Evolutionary conservation across 2,797 vertebrate genomes (phyloP), one percentile per base, ranked within the genome.

Genomic region (Ctenochaetus hawaiiensis): DNA sequence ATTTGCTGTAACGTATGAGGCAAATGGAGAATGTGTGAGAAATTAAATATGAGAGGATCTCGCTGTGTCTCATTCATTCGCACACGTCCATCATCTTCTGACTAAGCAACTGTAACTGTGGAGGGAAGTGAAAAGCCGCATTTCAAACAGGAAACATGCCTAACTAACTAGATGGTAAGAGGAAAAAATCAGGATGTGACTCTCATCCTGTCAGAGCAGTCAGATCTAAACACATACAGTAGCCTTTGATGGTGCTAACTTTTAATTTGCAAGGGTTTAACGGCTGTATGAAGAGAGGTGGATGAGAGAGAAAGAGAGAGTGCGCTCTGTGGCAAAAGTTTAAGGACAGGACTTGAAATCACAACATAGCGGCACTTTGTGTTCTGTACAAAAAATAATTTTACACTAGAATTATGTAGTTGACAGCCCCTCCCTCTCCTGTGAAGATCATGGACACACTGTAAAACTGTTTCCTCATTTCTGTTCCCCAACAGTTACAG

Each of bases 101-200:
- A 78, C 65, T 52, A 11, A 78, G 72, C 63, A 58, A 51, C 74
- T 72, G 44, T 75, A 56, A 84, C 56, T 52, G 48, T 53, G 18
- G 53, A 71, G 70, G 7, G 71, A 61, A 82, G 56, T 66, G 69
- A 77, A 87, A 84, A 75, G 78, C 69, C 51, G 67, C 77, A 66
- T 80, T 51, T 82, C 43, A 70, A 72, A 82, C 88, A 83, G 92
- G 86, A 91, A 92, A 81, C 56, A 5, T 11, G 67, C 49, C 65
- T 84, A 18, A 20, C 20, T 77, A 57, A 75, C 65, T 82, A 68
- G 75, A 71, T 10, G 41, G 56, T 34, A 10, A 54, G 65, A 82
- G 73, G 78, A 62, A 75, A 72, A 84, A 23, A 39, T 14, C 90
- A 87, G 91, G 91, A 93, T 88, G 71, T 87, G 85, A 90, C 85